Evolutionary conservation across 2,888 invertebrate species (phyloP).

Genomic region (Ochropacha duplaris): DNA sequence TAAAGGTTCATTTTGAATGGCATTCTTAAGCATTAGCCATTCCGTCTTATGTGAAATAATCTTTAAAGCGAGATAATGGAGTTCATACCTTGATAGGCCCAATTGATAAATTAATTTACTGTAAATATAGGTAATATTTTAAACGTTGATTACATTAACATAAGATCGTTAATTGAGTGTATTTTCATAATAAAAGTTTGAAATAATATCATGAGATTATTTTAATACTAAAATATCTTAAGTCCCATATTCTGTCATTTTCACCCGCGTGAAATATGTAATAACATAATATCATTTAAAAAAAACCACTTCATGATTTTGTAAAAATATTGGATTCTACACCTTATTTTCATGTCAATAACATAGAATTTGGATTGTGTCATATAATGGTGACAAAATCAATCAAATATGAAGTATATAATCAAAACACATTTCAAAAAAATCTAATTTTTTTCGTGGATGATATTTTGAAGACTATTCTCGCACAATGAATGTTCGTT

Average conservation of each 20-base stretch:
- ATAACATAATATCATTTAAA: neutral
- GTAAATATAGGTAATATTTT: neutral
- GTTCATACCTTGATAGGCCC: conserved; percentile 15
- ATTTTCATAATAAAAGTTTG: neutral
- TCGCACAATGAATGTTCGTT: neutral
- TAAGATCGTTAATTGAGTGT: neutral
- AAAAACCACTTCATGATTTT: neutral
- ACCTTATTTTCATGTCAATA: neutral
- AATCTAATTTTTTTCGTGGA: neutral
- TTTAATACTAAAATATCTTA: neutral
- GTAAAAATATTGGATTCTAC: neutral
- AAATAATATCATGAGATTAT: conserved; percentile 30
- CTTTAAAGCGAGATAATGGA: too few relatives aligned
- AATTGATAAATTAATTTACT: neutral
- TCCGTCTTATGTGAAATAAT: too few relatives aligned
- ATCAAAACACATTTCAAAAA: neutral
- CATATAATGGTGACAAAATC: neutral
- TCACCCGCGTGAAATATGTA: neutral
- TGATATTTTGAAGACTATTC: neutral
- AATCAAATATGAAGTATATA: neutral
- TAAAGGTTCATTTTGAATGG: too few relatives aligned
- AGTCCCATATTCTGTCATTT: neutral
- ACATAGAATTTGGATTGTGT: neutral
- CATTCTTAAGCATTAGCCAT: too few relatives aligned
- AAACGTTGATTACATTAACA: neutral